These are phyloP conservation scores for Leucozona laternaria DNA, from an alignment of 2,888 invertebrate genomes.

Conservation along the genomic window DNA sequence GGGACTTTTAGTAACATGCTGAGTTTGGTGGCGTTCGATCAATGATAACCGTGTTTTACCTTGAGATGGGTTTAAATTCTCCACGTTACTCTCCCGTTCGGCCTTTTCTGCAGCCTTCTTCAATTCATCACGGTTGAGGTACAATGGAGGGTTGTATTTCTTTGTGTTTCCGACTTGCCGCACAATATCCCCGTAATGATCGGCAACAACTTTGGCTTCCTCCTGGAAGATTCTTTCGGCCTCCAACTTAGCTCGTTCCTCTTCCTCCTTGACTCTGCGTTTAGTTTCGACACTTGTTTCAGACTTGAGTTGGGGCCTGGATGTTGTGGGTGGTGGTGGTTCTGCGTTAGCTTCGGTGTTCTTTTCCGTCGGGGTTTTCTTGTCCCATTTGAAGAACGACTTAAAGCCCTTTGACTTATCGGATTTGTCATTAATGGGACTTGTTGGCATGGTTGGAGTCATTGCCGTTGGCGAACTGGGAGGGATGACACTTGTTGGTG, in stretches of 20 bases:
- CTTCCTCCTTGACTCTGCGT: slow-evolving; percentile 80
- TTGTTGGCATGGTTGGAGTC: slow-evolving; percentile 39
- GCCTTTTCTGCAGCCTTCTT: slow-evolving; percentile 86
- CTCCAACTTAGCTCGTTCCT: slow-evolving; percentile 80
- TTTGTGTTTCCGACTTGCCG: slow-evolving; percentile 87
- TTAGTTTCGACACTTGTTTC: slow-evolving; percentile 82
- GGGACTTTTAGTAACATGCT: slow-evolving; percentile 80
- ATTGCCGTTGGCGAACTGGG: slow-evolving; percentile 21
- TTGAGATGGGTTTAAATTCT: slow-evolving; percentile 63
- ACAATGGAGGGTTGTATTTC: slow-evolving; percentile 84
- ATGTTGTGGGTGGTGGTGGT: neutral
- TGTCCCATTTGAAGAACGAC: slow-evolving; percentile 82
- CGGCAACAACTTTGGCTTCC: slow-evolving; percentile 89
- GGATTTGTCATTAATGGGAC: slow-evolving; percentile 66
- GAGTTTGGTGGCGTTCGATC: slow-evolving; percentile 81
- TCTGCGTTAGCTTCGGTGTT: slow-evolving; percentile 80
- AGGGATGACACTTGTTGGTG: slow-evolving; percentile 31
- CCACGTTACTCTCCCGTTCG: slow-evolving; percentile 79
- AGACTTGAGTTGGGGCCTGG: neutral
- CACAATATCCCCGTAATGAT: slow-evolving; percentile 92
- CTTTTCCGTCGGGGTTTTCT: slow-evolving; percentile 80
- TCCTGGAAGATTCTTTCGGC: slow-evolving; percentile 84
- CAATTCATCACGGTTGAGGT: slow-evolving; percentile 87
- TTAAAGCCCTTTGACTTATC: slow-evolving; percentile 81
- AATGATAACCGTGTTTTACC: slow-evolving; percentile 81